Evolutionary conservation across 2,113 vertebrate species (phyloP).

Genomic region (Dicaeum eximium): DNA sequence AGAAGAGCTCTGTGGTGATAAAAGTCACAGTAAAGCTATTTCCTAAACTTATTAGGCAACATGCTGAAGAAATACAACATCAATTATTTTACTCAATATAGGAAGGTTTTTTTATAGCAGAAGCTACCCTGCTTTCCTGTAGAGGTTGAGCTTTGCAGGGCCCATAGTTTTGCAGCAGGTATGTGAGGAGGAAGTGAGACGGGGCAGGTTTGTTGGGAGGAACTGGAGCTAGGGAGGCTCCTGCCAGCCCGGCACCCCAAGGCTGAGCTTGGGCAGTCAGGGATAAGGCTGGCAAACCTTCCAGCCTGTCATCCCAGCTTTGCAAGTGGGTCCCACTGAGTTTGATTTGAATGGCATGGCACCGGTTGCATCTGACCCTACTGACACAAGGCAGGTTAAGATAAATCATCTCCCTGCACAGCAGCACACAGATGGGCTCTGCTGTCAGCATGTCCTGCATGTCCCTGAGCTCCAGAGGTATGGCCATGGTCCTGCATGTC

Average conservation of each 20-base stretch:
- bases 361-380: neutral
- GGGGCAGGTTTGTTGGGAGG: neutral
- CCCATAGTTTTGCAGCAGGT: neutral
- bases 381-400: neutral
- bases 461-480: neutral
- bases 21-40: neutral
- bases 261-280: neutral
- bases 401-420: neutral
- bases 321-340: fast-evolving
- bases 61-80: neutral
- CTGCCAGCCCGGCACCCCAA: fast-evolving
- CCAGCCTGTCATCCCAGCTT: neutral
- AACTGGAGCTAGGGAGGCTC: neutral
- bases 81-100: neutral
- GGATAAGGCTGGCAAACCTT: neutral
- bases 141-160: neutral
- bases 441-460: neutral
- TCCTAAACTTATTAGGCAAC: neutral
- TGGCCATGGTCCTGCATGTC: neutral
- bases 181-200: neutral
- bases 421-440: neutral
- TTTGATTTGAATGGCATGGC: neutral
- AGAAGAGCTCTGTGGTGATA: neutral
- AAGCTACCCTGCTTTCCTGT: neutral
- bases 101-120: neutral